Conservation (phyloP, 2,797 vertebrate species). For the Alectoris magna region DNA sequence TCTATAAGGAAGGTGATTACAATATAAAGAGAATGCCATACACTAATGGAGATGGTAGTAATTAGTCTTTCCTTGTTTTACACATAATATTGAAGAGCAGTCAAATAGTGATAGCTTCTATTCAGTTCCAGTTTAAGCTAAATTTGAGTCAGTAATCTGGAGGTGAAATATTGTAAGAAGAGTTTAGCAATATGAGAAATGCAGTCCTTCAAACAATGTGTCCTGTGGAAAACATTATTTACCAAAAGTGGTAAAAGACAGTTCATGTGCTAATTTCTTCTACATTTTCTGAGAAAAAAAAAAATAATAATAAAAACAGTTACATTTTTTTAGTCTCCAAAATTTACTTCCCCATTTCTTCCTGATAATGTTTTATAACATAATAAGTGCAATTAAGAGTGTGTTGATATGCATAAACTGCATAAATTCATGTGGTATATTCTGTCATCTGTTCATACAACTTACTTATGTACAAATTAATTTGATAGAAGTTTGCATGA, state of each 20-base stretch:
- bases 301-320: neutral
- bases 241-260: neutral
- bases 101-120: neutral
- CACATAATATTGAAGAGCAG: neutral
- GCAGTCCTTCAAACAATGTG: accelerated
- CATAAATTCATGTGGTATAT: neutral
- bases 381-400: neutral
- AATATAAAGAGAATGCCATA: neutral
- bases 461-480: neutral
- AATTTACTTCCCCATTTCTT: neutral
- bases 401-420: neutral
- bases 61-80: neutral
- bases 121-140: neutral
- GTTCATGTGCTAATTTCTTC: neutral
- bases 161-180: neutral
- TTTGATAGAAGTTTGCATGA: neutral
- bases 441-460: neutral
- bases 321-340: neutral
- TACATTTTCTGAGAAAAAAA: neutral
- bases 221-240: neutral
- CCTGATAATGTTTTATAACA: neutral
- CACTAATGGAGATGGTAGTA: neutral
- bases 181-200: neutral
- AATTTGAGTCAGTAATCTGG: neutral
- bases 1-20: neutral